Conservation (phyloP, 2,113 vertebrate genomes). For the Notarius quadriscutis region DNA sequence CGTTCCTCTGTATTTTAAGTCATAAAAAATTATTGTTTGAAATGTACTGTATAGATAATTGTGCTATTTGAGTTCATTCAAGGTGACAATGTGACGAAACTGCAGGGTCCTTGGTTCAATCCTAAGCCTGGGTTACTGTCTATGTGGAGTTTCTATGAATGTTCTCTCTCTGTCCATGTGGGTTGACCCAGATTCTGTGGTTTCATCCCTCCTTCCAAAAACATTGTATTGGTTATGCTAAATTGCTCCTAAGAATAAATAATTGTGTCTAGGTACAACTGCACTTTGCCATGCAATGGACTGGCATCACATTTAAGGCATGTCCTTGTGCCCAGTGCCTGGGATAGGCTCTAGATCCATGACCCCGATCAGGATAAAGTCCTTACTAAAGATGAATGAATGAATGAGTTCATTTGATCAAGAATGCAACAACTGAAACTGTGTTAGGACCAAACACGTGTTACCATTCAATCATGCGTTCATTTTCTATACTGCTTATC, state of each 20-base stretch:
- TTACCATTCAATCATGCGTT: neutral
- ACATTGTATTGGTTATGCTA: neutral
- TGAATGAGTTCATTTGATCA: neutral
- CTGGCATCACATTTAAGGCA: neutral
- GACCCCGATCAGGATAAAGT: neutral
- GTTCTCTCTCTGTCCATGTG: neutral
- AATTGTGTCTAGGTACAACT: neutral
- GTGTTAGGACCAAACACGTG: neutral
- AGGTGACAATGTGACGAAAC: neutral
- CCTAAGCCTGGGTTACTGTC: neutral
- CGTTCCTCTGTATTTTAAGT: neutral
- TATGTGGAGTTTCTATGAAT: neutral
- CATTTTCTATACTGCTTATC: too few relatives aligned
- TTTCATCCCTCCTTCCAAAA: neutral
- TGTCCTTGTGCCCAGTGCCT: neutral
- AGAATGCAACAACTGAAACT: neutral
- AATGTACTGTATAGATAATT: neutral
- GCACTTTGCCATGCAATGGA: neutral
- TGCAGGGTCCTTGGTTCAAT: neutral
- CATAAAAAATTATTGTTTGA: neutral
- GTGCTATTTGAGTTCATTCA: neutral
- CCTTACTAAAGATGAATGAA: neutral
- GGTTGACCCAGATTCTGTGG: neutral
- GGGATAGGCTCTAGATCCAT: neutral
- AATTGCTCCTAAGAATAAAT: neutral